Evolutionary conservation across 2,888 invertebrate genomes (phyloP).

Genomic region (Sycophila texana): DNA sequence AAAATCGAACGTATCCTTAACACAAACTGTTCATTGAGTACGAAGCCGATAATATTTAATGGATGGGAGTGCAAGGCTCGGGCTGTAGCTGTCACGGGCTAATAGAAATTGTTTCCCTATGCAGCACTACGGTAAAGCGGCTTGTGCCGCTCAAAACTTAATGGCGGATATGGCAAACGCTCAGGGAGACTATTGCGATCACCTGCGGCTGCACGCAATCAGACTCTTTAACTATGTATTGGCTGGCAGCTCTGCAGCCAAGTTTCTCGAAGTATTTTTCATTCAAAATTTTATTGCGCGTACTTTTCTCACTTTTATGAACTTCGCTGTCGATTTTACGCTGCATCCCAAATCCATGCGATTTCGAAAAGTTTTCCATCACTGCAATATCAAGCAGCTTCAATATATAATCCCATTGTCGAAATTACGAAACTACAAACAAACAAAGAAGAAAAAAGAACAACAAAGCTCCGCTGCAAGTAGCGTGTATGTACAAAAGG

Average conservation of each 20-base stretch:
- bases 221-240: not conserved
- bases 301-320: not conserved
- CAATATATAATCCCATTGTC: not conserved
- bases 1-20: not conserved
- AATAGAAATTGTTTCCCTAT: constrained; percentile 25
- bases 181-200: not conserved
- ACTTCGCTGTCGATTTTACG: too few relatives aligned
- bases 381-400: not conserved
- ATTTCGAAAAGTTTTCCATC: not conserved
- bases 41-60: not conserved
- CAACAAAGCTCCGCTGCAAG: too few relatives aligned
- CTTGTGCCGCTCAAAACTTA: constrained; percentile 4
- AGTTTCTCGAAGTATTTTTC: not conserved
- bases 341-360: not conserved
- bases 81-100: not conserved
- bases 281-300: not conserved
- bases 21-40: not conserved
- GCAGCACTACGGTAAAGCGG: not conserved
- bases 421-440: too few relatives aligned
- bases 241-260: not conserved
- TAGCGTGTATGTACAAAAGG: too few relatives aligned
- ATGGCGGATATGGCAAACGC: not conserved
- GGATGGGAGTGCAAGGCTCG: not conserved
- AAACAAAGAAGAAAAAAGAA: too few relatives aligned
- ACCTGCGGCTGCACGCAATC: not conserved